phyloP scores from a whole-genome alignment of 2,888 invertebrate genomes.

The Conistra vaccinii region DNA sequence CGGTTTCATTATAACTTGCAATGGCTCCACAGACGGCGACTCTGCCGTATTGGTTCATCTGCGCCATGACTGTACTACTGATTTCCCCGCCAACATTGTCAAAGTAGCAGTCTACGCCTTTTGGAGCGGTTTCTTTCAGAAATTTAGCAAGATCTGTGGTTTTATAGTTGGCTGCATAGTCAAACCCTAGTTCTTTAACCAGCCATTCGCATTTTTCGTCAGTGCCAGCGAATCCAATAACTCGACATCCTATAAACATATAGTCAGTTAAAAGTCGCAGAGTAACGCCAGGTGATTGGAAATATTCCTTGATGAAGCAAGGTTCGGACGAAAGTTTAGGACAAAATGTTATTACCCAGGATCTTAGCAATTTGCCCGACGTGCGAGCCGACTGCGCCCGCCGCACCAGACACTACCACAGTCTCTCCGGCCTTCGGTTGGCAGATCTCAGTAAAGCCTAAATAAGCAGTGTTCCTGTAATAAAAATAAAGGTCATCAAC shows the following conservation, averaged over 20 bases:
- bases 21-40: constrained; percentile 93
- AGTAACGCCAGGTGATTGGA: neutral
- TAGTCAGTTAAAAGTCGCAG: neutral
- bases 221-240: constrained; percentile 93
- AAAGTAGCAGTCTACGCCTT: constrained; percentile 94
- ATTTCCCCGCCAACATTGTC: constrained; percentile 94
- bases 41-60: constrained; percentile 92
- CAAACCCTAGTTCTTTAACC: constrained; percentile 92
- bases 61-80: constrained; percentile 90
- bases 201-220: constrained; percentile 94
- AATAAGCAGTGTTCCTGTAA: constrained; percentile 92
- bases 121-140: constrained; percentile 91
- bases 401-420: constrained; percentile 93
- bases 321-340: neutral
- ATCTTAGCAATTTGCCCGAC: constrained; percentile 95
- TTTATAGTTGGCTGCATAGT: constrained; percentile 94
- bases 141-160: constrained; percentile 88
- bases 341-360: constrained; percentile 81
- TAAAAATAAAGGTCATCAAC: constrained; percentile 1
- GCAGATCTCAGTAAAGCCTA: constrained; percentile 92
- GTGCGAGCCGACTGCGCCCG: constrained; percentile 93
- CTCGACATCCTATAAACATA: constrained; percentile 89
- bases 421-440: constrained; percentile 93
- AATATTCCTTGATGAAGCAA: neutral
- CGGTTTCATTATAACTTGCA: constrained; percentile 91